Conservation (phyloP, 2,113 vertebrate species). For the Pyxicephalus adspersus region DNA sequence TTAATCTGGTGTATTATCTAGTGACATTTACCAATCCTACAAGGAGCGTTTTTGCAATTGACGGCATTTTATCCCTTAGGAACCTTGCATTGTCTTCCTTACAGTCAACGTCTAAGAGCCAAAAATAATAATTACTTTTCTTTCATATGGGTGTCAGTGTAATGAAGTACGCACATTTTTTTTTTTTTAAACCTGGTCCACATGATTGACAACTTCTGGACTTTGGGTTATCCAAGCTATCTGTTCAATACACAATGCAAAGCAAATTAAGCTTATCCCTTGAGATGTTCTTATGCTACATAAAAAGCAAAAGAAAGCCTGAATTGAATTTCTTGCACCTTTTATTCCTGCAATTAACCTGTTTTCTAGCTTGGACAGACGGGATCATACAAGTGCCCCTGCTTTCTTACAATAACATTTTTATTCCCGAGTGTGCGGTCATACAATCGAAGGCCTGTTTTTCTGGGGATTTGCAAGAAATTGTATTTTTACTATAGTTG, state of each 20-base stretch:
- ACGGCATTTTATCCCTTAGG: slow-evolving; percentile 13
- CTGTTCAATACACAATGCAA: slow-evolving; percentile 27
- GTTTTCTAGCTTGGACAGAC: slow-evolving; percentile 17
- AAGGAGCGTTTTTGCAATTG: background rate
- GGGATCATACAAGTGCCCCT: slow-evolving; percentile 15
- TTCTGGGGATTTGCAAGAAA: background rate
- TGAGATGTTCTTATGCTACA: slow-evolving; percentile 20
- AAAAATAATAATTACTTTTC: slow-evolving; percentile 46
- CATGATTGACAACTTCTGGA: slow-evolving; percentile 38
- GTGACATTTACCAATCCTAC: slow-evolving; percentile 32
- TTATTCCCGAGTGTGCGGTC: background rate
- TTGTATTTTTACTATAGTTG: background rate
- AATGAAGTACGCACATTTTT: background rate
- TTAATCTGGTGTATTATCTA: slow-evolving; percentile 8
- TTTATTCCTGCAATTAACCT: slow-evolving; percentile 35
- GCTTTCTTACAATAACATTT: background rate
- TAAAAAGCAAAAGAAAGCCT: slow-evolving; percentile 27
- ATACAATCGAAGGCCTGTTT: slow-evolving; percentile 14
- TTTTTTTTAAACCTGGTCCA: slow-evolving; percentile 30
- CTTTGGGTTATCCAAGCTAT: slow-evolving; percentile 32
- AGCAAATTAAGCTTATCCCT: slow-evolving; percentile 35
- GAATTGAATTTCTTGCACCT: slow-evolving; percentile 39
- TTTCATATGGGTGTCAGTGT: background rate
- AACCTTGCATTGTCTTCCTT: slow-evolving; percentile 7
- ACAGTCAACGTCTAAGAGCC: slow-evolving; percentile 35